phyloP scores from a whole-genome alignment of 2,797 vertebrate species.

The Valencia hispanica region DNA sequence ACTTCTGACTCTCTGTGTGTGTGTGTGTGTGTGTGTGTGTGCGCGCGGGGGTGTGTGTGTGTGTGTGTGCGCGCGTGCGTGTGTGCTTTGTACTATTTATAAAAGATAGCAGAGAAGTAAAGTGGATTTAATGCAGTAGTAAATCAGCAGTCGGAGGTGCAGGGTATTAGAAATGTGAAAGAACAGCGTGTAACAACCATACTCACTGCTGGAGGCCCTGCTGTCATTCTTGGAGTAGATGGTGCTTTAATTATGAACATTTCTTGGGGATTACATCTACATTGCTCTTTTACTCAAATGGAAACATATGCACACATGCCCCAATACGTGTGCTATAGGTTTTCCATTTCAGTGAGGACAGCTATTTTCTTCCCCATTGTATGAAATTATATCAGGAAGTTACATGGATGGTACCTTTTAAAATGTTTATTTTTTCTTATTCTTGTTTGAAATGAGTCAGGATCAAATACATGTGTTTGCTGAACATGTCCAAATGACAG shows the following conservation, averaged over 20 bases:
- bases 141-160: neutral
- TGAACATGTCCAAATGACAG: conserved; percentile 4
- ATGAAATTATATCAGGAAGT: neutral
- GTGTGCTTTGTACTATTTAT: conserved; percentile 20
- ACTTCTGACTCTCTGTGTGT: conserved; percentile 19
- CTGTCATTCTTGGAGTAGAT: neutral
- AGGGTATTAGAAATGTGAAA: conserved; percentile 1
- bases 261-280: neutral
- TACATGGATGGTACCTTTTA: neutral
- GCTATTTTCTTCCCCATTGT: neutral
- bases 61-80: neutral
- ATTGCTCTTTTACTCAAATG: neutral
- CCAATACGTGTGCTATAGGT: neutral
- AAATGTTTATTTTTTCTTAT: neutral
- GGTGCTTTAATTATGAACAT: conserved; percentile 4
- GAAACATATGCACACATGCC: neutral
- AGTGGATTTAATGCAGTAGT: conserved; percentile 13
- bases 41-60: no score
- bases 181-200: neutral
- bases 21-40: neutral
- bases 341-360: neutral
- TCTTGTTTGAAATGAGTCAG: neutral
- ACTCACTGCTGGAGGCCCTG: conserved; percentile 1
- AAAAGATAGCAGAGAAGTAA: conserved; percentile 24
- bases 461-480: neutral